Conservation (phyloP, 2,888 invertebrate species). For the Schizotus pectinicornis region DNA sequence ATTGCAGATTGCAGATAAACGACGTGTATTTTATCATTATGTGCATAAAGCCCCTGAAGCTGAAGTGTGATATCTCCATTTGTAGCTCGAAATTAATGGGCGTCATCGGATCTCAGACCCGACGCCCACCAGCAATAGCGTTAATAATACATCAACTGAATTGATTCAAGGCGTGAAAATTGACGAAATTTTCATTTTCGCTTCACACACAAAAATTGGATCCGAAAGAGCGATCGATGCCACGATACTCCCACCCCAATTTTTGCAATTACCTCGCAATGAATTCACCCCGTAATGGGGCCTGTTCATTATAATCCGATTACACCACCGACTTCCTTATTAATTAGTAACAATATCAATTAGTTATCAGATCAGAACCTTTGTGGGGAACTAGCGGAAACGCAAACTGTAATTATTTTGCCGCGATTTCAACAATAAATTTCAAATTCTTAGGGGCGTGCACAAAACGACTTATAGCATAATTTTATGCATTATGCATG, state of each 20-base stretch:
- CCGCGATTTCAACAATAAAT: conserved; percentile 31
- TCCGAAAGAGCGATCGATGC: too few relatives aligned
- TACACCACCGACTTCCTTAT: conserved; percentile 14
- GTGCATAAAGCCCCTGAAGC: conserved; percentile 28
- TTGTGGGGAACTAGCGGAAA: conserved; percentile 6
- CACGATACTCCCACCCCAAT: too few relatives aligned
- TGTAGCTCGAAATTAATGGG: conserved; percentile 37
- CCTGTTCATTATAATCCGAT: conserved; percentile 10
- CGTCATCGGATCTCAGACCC: conserved; percentile 30
- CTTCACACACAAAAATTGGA: too few relatives aligned
- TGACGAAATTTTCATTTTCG: too few relatives aligned
- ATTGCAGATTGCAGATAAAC: conserved; percentile 28
- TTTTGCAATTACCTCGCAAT: conserved; percentile 8
- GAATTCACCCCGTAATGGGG: background rate
- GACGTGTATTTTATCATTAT: conserved; percentile 26
- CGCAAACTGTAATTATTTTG: conserved; percentile 27
- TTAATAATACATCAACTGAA: conserved; percentile 29
- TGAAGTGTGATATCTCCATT: conserved; percentile 36
- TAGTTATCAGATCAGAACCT: conserved; percentile 21
- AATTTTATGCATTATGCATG: conserved; percentile 48
- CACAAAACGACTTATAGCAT: conserved; percentile 37
- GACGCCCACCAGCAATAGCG: conserved; percentile 22
- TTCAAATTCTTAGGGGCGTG: conserved; percentile 26
- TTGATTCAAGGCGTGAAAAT: conserved; percentile 16
- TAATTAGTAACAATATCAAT: conserved; percentile 25